Percentiles rank a stretch among this genome's conserved stretches.
Conservation (phyloP, 2,113 vertebrate species). For the Neolamprologus modestus region DNA sequence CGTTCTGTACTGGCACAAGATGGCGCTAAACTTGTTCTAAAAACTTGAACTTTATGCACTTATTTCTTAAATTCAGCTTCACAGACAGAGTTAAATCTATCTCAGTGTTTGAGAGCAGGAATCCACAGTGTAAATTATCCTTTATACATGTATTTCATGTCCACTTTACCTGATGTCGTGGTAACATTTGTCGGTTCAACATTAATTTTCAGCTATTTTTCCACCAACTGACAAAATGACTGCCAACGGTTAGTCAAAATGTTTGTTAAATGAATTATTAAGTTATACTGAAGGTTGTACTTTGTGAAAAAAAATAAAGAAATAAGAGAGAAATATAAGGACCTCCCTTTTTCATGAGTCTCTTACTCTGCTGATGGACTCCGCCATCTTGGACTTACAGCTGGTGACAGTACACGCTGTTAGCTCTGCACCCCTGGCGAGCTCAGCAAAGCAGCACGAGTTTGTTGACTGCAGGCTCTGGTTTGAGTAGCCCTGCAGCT, state of each 20-base stretch:
- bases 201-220: not conserved
- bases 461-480: not conserved
- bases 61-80: not conserved
- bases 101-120: not conserved
- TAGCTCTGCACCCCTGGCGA: not conserved
- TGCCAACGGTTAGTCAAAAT: not conserved
- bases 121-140: not conserved
- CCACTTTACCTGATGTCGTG: rapidly evolving
- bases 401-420: not conserved
- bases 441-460: not conserved
- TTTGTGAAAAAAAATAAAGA: not conserved
- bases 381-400: not conserved
- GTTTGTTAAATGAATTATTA: not conserved
- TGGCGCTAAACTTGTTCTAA: not conserved
- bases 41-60: not conserved
- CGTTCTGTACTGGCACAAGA: not conserved
- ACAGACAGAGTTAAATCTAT: not conserved
- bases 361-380: not conserved
- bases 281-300: not conserved
- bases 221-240: not conserved
- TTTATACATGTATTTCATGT: not conserved
- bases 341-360: not conserved
- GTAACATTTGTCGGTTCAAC: not conserved
- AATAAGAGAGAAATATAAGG: not conserved
- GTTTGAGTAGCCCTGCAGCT: not conserved